phyloP scores from a whole-genome alignment of 2,797 vertebrate species.

The Pristis pectinata region DNA sequence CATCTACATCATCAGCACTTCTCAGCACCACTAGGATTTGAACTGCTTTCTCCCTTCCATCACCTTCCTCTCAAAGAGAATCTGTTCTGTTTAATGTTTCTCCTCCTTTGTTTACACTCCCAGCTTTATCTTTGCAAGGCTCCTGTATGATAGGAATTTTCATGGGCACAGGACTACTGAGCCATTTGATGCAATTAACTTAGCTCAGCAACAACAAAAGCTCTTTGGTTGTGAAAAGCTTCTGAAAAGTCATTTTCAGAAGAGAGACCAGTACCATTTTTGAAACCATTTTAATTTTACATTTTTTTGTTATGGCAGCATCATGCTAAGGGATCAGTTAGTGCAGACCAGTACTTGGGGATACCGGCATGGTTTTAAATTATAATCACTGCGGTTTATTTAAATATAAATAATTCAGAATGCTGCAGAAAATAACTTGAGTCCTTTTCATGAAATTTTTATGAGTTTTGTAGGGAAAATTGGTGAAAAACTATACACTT shows the following conservation, averaged over 20 bases:
- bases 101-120: background rate
- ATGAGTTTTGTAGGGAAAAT: background rate
- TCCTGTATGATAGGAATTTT: background rate
- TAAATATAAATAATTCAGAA: slow-evolving; percentile 19
- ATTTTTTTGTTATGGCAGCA: too few relatives aligned
- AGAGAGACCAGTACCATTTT: background rate
- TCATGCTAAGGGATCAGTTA: background rate
- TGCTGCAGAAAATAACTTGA: background rate
- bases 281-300: slow-evolving; percentile 6
- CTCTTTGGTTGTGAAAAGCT: background rate
- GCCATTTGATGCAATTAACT: background rate
- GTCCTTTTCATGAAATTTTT: background rate
- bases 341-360: background rate
- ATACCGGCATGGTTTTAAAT: background rate
- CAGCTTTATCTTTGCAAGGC: background rate
- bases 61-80: background rate
- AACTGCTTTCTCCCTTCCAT: background rate
- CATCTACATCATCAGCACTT: background rate
- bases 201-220: background rate
- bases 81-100: background rate
- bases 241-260: slow-evolving; percentile 2
- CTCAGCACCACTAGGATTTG: background rate
- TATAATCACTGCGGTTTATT: background rate
- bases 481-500: background rate
- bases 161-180: background rate